A percentile compares a stretch with the other conserved stretches of the same genome.
Evolutionary conservation across 2,888 invertebrate genomes (phyloP).

Genomic region (Megastigmus dorsalis): DNA sequence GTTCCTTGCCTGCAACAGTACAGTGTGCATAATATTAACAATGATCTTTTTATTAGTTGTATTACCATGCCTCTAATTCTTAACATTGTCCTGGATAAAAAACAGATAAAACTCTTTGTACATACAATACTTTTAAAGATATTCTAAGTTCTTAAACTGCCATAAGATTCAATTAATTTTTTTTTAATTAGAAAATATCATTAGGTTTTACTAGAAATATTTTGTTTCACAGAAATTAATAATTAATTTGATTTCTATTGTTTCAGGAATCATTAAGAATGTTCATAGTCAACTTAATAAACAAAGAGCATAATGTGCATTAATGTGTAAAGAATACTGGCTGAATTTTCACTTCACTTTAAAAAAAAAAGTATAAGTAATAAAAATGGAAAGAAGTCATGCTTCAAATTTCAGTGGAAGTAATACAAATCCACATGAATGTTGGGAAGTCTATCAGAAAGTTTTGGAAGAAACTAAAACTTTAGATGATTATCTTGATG

Average conservation of each 20-base stretch:
- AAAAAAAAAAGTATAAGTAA: conserved; percentile 1
- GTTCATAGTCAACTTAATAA: conserved; percentile 15
- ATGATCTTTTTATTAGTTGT: neutral
- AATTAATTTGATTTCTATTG: neutral
- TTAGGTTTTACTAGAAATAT: neutral
- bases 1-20: conserved; percentile 23
- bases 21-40: conserved; percentile 11
- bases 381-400: conserved; percentile 66
- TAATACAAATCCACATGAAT: conserved; percentile 78
- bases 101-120: neutral
- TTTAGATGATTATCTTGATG: conserved; percentile 78
- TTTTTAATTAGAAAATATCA: neutral
- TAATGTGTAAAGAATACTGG: conserved; percentile 1
- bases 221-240: conserved; percentile 8
- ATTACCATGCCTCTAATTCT: neutral
- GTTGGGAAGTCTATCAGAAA: conserved; percentile 82
- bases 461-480: conserved; percentile 77
- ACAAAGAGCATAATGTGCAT: neutral
- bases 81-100: conserved; percentile 18
- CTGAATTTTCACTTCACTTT: neutral
- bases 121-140: neutral
- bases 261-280: conserved; percentile 5
- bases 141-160: conserved; percentile 19
- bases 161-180: neutral
- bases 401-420: conserved; percentile 64